A percentile compares a stretch with the other conserved stretches of the same genome.
These are phyloP conservation scores for Xestia ashworthii DNA, from an alignment of 2,888 invertebrate species.

Conservation along the genomic window DNA sequence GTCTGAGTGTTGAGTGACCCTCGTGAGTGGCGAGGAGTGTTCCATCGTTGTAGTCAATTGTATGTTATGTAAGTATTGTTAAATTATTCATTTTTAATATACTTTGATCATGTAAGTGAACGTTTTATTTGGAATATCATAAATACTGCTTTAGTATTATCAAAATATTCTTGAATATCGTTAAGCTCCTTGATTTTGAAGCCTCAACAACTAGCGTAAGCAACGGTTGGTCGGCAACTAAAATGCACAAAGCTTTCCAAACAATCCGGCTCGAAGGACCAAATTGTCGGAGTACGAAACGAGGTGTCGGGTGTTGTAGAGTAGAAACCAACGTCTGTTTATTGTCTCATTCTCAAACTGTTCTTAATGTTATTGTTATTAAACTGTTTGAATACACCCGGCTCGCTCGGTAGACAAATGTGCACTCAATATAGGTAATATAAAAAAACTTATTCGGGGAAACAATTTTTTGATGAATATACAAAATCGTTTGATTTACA, in stretches of 20 bases:
- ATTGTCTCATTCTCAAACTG: no score
- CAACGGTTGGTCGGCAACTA: background rate
- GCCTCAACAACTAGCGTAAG: background rate
- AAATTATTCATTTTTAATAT: constrained; percentile 59
- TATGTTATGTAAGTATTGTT: constrained; percentile 55
- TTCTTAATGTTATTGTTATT: no score
- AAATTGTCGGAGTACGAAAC: no score
- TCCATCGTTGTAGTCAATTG: constrained; percentile 15
- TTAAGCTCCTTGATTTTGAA: background rate
- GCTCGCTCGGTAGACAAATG: no score
- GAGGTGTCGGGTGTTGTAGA: no score
- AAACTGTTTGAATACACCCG: no score
- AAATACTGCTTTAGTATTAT: background rate
- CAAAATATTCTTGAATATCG: background rate
- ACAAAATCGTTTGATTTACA: no score
- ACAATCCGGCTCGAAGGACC: background rate
- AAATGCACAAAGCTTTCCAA: background rate
- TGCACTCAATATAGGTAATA: no score
- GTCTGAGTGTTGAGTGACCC: background rate
- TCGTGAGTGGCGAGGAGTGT: background rate
- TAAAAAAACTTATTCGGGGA: no score
- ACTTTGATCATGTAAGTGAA: constrained; percentile 39
- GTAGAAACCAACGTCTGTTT: no score
- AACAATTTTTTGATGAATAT: no score
- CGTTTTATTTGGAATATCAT: constrained; percentile 5